These are phyloP conservation scores for Norana najaformis DNA, from an alignment of 2,888 invertebrate species.

Conservation along the genomic window DNA sequence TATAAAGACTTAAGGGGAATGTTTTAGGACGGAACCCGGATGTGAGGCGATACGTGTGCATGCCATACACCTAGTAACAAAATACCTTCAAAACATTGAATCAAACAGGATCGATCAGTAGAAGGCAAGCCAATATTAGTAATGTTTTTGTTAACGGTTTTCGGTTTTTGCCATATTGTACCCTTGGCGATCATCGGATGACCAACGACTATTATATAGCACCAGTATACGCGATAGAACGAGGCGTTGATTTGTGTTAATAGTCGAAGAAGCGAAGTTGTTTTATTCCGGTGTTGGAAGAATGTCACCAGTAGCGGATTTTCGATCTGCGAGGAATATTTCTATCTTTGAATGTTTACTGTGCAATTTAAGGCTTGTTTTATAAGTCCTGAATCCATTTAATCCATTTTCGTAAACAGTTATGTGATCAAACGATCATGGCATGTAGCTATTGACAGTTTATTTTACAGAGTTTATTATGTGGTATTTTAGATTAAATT, in stretches of 20 bases:
- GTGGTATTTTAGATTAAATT: not conserved
- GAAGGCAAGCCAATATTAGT: not conserved
- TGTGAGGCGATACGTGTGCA: slow-evolving; percentile 1
- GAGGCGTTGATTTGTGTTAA: not conserved
- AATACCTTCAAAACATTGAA: not conserved
- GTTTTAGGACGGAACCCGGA: slow-evolving; percentile 13
- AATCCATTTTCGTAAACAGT: not conserved
- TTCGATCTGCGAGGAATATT: not conserved
- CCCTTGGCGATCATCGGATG: not conserved
- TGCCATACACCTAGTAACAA: not conserved
- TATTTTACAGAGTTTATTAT: not conserved
- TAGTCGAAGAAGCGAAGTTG: not conserved
- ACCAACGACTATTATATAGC: not conserved
- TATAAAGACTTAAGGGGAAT: not conserved
- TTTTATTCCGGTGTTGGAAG: not conserved
- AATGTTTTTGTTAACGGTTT: not conserved
- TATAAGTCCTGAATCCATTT: not conserved
- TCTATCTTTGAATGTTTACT: not conserved
- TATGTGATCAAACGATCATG: not conserved
- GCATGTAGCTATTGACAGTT: not conserved
- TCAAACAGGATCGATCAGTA: not conserved
- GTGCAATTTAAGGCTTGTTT: not conserved
- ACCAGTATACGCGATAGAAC: not conserved
- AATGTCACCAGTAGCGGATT: not conserved
- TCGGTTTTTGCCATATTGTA: not conserved